Evolutionary conservation across 1,140 invertebrate genomes (phyloP), one percentile per base, ranked within the genome.

Genomic region (Andricus grossulariae): DNA sequence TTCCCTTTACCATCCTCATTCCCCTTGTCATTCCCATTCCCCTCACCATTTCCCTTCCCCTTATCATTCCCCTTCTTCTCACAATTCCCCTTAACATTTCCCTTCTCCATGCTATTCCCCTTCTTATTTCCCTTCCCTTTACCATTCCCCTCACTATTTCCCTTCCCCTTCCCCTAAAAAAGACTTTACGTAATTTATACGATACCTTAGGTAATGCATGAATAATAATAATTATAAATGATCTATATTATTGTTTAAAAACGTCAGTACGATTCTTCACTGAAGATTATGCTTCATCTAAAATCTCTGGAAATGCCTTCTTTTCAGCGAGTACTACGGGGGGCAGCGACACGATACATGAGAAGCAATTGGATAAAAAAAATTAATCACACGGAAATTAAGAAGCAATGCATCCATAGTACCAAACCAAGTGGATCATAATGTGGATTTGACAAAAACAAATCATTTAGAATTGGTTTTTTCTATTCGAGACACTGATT

Each of bases 271-370:
- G 50, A 51, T 66, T 8, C 16, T 45, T 55, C 12, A 51, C 4
- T 66, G 11, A 55, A 75, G 55, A 70, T 0, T 49, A 73, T 32
- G 3, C 25, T 50, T 70, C 15, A 73, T 79, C 80, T 86, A 84
- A 85, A 81, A 73, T 77, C 21, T 72, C 39, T 73, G 80, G 73
- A 80, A 80, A 78, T 80, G 73, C 72, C 72, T 91, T 90, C 79
- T 90, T 91, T 91, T 89, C 90, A 91, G 89, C 88, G 80, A 84
- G 83, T 82, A 76, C 83, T 79, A 88, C 86, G 79, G 86, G 89
- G 72, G 86, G 87, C 85, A 89, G 83, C 80, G 86, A 88, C 81
- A 84, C 88, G 75, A 77, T 16, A 73, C 54, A 81, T 13, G 60
- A 66, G 51, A 19, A 76, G 72, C 45, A 76, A 72, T 66, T 18